Evolutionary conservation across 2,888 invertebrate genomes (phyloP), one percentile per base, ranked within the genome.

Genomic region (Ophonus ardosiacus): DNA sequence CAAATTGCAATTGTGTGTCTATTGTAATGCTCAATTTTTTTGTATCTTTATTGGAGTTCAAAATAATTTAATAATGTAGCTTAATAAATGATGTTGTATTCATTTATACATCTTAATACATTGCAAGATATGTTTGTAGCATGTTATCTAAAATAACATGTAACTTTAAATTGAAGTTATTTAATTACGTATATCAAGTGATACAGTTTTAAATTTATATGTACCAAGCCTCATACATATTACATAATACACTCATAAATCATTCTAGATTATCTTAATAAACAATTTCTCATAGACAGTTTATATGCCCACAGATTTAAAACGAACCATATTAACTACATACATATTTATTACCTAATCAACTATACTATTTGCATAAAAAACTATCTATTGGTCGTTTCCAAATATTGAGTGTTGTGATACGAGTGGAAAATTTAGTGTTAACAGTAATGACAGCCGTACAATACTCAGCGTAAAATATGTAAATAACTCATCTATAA

Each of bases 401-500:
- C 43, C 43, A 51, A 51, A 51, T 51, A 51, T 51, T 51, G 43
- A 51, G 31, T 31, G 31, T 31, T 51, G 13, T 8, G 43, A 8
- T 15, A 15, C 6, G 18, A 59, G 18, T 59, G 59, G 59, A 59
- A 59, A 59, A 15, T 59, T 59, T 56, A 56, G 3, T n/a, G 56
- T 56, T 10, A n/a, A 18, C 59, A 6, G 7, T 2, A 57, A n/a
- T 57, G 57, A 57, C 57, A 57, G 17, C 7, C 7, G 57, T 7
- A 43, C 10, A 43, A 57, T 17, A 59, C 18, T n/a, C 59, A 59
- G 59, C 17, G 7, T 7, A 15, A 59, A 59, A 15, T 15, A 59
- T 59, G 59, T 59, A 59, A 59, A 59, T 59, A 59, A 59, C 18
- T 17, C 59, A 59, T 59, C 59, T 18, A 59, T 59, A 59, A 15